phyloP scores from a whole-genome alignment of 2,113 vertebrate species.

The Dromiciops gliroides region DNA sequence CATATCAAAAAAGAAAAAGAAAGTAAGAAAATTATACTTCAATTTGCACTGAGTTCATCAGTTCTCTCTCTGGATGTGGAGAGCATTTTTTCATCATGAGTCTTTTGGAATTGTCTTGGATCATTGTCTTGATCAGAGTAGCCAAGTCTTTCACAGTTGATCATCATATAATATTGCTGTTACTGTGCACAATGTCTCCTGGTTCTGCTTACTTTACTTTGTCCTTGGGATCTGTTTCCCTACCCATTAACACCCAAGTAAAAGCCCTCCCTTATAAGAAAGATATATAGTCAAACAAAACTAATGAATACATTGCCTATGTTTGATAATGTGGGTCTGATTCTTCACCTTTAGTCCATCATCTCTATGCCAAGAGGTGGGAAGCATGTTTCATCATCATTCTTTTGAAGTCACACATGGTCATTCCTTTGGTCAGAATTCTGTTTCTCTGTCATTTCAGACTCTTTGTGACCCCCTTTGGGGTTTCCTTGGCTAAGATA shows the following conservation, averaged over 20 bases:
- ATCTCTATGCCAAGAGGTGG: background rate
- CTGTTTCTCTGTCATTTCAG: no score
- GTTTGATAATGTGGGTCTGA: background rate
- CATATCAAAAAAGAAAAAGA: background rate
- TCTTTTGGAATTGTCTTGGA: no score
- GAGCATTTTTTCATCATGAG: no score
- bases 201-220: no score
- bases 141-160: no score
- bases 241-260: background rate
- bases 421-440: no score
- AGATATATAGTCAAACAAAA: background rate
- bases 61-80: no score
- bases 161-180: no score
- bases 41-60: background rate
- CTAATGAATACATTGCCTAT: background rate
- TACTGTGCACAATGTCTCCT: no score
- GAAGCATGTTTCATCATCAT: background rate
- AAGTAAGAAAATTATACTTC: background rate
- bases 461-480: no score
- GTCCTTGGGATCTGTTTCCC: background rate
- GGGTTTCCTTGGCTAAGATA: no score
- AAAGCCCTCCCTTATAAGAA: background rate
- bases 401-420: background rate
- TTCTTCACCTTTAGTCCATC: background rate
- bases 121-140: no score